Conservation (phyloP, 1,140 invertebrate species). For the Portunus trituberculatus region DNA sequence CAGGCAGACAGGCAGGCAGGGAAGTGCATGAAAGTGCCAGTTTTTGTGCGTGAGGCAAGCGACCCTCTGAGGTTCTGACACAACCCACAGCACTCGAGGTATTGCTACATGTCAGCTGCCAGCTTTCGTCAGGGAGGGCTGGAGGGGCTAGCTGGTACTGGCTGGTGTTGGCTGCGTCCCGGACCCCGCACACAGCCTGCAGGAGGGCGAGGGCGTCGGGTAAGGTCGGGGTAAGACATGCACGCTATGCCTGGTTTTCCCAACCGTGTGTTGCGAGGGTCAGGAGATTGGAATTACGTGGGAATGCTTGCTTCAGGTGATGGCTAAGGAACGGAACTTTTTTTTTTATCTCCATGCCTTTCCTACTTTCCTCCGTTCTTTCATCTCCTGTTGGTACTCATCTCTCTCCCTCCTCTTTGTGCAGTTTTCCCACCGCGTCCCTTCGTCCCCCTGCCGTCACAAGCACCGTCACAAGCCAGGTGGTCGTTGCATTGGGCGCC, state of each 20-base stretch:
- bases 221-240: background rate
- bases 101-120: background rate
- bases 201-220: background rate
- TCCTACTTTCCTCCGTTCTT: background rate
- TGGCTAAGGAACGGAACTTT: background rate
- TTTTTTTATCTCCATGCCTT: background rate
- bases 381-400: background rate
- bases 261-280: background rate
- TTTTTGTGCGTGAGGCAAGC: background rate
- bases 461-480: conserved; percentile 27
- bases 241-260: background rate
- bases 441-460: background rate
- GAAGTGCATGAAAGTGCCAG: conserved; percentile 3
- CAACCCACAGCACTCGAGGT: background rate
- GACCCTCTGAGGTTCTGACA: background rate
- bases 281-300: background rate
- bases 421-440: background rate
- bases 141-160: no score
- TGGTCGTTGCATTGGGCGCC: background rate
- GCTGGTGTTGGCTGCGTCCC: no score
- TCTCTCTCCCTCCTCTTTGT: background rate
- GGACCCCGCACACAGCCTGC: background rate
- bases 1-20: background rate
- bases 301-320: background rate
- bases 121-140: background rate